phyloP scores from a whole-genome alignment of 2,113 vertebrate genomes.

The Takifugu flavidus region DNA sequence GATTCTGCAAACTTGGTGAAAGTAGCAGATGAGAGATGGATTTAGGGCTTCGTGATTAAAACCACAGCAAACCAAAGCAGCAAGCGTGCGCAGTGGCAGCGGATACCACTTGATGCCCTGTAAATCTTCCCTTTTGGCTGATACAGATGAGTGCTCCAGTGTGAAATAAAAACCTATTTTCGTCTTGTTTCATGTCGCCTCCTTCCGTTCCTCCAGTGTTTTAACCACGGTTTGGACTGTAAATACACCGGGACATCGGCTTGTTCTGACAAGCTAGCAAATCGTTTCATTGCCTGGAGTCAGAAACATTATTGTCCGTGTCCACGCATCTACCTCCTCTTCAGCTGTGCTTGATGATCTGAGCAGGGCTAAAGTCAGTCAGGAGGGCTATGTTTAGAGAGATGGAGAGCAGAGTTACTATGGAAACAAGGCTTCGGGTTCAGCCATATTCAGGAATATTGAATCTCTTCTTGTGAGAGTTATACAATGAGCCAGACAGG shows the following conservation, averaged over 20 bases:
- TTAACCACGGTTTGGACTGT: constrained; percentile 20
- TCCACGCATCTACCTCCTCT: constrained; percentile 55
- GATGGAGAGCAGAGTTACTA: constrained; percentile 70
- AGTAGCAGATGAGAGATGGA: constrained; percentile 51
- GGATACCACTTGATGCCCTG: constrained; percentile 33
- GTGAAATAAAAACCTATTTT: constrained; percentile 50
- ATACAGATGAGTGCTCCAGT: constrained; percentile 12
- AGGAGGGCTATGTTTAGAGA: constrained; percentile 65
- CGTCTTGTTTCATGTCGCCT: constrained; percentile 2
- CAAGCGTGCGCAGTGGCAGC: constrained; percentile 38
- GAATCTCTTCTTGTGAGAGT: constrained; percentile 67
- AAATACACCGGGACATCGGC: constrained; percentile 30
- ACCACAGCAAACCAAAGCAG: constrained; percentile 10
- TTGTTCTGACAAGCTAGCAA: constrained; percentile 27
- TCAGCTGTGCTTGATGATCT: constrained; percentile 64
- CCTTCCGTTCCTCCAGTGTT: constrained; percentile 10
- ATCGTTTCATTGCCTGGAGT: constrained; percentile 48
- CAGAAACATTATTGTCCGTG: constrained; percentile 47
- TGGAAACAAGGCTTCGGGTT: constrained; percentile 73
- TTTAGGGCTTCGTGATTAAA: constrained; percentile 40
- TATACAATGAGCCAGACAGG: constrained; percentile 70
- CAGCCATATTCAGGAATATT: constrained; percentile 69
- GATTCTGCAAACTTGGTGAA: constrained; percentile 61
- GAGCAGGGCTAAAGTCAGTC: constrained; percentile 56
- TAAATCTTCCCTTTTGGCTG: constrained; percentile 22